Evolutionary conservation across 2,888 invertebrate genomes (phyloP), one percentile per base, ranked within the genome.

Genomic region (Brachycybe producta): DNA sequence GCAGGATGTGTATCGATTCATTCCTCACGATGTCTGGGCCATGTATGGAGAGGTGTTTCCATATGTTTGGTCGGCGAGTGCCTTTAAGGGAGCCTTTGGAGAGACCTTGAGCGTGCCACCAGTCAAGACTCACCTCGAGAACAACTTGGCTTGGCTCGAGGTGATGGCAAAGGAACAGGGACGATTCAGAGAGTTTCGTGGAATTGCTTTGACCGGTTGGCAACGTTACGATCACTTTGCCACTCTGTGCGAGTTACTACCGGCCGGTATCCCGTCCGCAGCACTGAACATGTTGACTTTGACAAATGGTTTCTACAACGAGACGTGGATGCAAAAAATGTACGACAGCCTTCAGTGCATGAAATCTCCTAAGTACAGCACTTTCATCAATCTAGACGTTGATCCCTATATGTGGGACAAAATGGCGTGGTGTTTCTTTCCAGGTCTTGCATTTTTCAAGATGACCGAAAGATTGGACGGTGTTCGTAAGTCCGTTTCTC

Each of bases 1-100:
- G 8, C 79, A 77, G 60, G 80, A 80, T 23, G 32, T 55, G 5
- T 54, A 55, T 23, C 44, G 52, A 2, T 61, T 59, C 34, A 57
- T 60, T 13, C 64, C 66, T 3, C 58, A 62, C 27, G 66, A 67
- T 44, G 70, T 78, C 7, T 82, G 80, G 80, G 75, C 79, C 58
- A 77, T 76, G 57, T 81, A 79, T 57, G 73, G 77, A 0, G 70
- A 75, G 15, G 74, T 80, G 8, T 82, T 82, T 60, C 73, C 74
- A 3, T 74, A 76, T 1, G 76, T 79, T 7, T 83, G 83, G 83
- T 73, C 77, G 2, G 81, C 82, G 1, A 79, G 79, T 2, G 82
- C 82, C 1, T 83, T 77, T 63, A 84, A 84, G 65, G 83, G 80
- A 1, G 81, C 81, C 3, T 80, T 80, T 57, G 81, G 81, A 0